Conservation (phyloP, 2,888 invertebrate species). For the Drosophila seclusa region DNA sequence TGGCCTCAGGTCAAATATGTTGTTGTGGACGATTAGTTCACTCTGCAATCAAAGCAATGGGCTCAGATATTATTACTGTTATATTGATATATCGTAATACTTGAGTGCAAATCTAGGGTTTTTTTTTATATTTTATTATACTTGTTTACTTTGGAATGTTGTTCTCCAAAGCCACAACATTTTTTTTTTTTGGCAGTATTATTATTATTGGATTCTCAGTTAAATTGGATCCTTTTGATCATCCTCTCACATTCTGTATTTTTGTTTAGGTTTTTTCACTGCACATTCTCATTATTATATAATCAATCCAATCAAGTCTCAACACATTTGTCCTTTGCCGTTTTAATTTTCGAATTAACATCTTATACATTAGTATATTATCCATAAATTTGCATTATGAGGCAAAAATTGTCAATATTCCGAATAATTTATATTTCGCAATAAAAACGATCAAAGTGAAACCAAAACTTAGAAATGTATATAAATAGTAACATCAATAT, state of each 20-base stretch:
- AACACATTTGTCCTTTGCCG: background rate
- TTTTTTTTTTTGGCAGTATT: background rate
- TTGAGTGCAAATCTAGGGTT: background rate
- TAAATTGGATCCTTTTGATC: background rate
- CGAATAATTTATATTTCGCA: conserved; percentile 11
- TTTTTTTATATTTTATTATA: background rate
- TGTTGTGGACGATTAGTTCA: conserved; percentile 10
- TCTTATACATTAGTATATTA: no score
- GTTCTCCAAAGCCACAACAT: background rate
- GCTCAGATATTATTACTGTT: conserved; percentile 13
- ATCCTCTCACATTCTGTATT: background rate
- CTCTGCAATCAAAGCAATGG: conserved; percentile 7
- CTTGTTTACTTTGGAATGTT: background rate
- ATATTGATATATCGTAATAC: conserved; percentile 20
- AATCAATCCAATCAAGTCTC: background rate
- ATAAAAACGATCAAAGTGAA: conserved; percentile 31
- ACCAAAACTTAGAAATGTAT: conserved; percentile 1
- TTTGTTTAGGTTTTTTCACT: background rate
- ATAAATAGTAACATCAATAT: conserved; percentile 28
- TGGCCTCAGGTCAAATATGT: conserved; percentile 39
- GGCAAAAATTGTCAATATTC: conserved; percentile 6
- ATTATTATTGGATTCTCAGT: background rate
- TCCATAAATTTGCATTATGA: conserved; percentile 52
- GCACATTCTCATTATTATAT: background rate
- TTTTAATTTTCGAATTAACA: background rate